A percentile compares a stretch with the other conserved stretches of the same genome.
Evolutionary conservation across 2,888 invertebrate species (phyloP).

Genomic region (Euplagia quadripunctaria): DNA sequence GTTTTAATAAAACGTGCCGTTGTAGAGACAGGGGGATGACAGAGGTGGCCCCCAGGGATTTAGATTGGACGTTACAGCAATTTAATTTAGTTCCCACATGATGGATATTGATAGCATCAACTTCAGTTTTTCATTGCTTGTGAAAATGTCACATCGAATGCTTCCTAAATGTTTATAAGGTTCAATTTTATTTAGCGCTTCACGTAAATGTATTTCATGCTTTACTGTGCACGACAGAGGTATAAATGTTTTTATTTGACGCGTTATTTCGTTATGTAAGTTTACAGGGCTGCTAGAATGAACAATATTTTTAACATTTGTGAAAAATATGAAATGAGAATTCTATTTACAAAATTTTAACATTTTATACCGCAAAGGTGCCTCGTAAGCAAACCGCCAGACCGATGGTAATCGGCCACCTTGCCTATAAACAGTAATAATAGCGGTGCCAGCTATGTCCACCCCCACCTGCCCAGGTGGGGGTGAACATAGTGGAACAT

Average conservation of each 20-base stretch:
- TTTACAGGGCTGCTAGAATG: not conserved
- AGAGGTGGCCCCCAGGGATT: conserved; percentile 53
- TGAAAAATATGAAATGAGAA: not conserved
- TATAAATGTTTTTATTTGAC: conserved; percentile 34
- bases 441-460: too few species aligned
- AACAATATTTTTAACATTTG: not conserved
- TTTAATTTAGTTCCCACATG: conserved; percentile 60
- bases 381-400: too few species aligned
- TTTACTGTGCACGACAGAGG: conserved; percentile 16
- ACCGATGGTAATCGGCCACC: too few species aligned
- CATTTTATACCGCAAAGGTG: too few species aligned
- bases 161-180: conserved; percentile 46
- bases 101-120: conserved; percentile 59
- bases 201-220: conserved; percentile 36
- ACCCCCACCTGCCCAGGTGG: too few species aligned
- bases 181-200: conserved; percentile 29
- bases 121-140: conserved; percentile 55
- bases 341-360: not conserved
- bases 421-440: too few species aligned
- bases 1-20: conserved; percentile 66
- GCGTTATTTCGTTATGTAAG: conserved; percentile 16
- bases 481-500: too few species aligned
- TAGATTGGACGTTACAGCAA: conserved; percentile 46
- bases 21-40: conserved; percentile 55
- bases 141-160: conserved; percentile 46